phyloP scores from a whole-genome alignment of 1,140 invertebrate genomes.

The Bombus pyrosoma region DNA sequence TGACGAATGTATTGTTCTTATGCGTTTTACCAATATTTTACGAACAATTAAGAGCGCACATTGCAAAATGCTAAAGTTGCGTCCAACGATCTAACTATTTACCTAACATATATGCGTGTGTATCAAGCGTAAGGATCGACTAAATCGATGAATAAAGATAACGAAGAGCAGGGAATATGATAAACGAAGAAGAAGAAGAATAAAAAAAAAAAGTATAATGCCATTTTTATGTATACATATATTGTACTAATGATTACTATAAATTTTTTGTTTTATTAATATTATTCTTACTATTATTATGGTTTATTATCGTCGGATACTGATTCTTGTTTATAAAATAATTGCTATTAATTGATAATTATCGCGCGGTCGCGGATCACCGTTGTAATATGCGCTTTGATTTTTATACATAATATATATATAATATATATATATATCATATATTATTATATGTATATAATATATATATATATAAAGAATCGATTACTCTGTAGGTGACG shows the following conservation, averaged over 20 bases:
- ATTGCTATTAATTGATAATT: slow-evolving; percentile 56
- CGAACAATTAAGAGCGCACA: background rate
- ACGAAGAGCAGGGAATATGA: slow-evolving; percentile 20
- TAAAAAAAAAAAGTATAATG: slow-evolving; percentile 43
- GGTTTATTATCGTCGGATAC: slow-evolving; percentile 48
- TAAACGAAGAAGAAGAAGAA: background rate
- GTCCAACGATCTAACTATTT: background rate
- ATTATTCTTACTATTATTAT: slow-evolving; percentile 48
- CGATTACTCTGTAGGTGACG: slow-evolving; percentile 54
- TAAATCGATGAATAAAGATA: slow-evolving; percentile 37
- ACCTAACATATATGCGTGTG: slow-evolving; percentile 35
- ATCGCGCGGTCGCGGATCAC: slow-evolving; percentile 42
- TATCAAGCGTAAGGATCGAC: slow-evolving; percentile 39
- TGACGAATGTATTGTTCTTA: background rate
- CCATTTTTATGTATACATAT: slow-evolving; percentile 62
- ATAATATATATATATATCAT: slow-evolving; percentile 27
- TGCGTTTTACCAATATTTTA: background rate
- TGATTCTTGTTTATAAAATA: slow-evolving; percentile 40
- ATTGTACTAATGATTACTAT: slow-evolving; percentile 60
- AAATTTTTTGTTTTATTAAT: slow-evolving; percentile 53
- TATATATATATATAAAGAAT: slow-evolving; percentile 24
- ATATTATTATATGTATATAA: background rate
- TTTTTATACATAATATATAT: slow-evolving; percentile 59
- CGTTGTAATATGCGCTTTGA: slow-evolving; percentile 61
- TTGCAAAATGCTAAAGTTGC: slow-evolving; percentile 23